A percentile compares a stretch with the other conserved stretches of the same genome.
Conservation (phyloP, 1,140 invertebrate genomes). For the Argopecten irradians region DNA sequence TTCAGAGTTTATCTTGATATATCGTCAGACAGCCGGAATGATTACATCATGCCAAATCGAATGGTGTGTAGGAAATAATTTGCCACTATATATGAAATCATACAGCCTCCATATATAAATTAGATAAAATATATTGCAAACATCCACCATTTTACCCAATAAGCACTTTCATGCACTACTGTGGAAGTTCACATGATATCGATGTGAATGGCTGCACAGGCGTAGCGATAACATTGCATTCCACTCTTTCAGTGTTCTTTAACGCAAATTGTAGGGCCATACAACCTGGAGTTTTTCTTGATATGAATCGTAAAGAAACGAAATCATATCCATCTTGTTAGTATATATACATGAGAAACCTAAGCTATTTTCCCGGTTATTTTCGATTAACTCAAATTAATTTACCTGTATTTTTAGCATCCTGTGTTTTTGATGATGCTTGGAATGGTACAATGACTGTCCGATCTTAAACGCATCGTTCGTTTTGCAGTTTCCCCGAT, state of each 20-base stretch:
- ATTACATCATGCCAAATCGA: background rate
- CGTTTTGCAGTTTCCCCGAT: no score
- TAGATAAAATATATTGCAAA: background rate
- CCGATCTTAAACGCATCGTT: no score
- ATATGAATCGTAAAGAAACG: background rate
- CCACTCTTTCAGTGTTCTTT: background rate
- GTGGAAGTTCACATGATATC: background rate
- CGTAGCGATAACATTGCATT: background rate
- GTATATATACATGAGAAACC: no score
- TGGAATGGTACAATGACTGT: no score
- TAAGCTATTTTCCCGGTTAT: no score
- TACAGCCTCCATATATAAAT: background rate
- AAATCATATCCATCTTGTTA: no score
- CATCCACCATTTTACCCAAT: conserved; percentile 1
- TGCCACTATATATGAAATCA: background rate
- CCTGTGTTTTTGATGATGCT: no score
- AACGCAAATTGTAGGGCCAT: background rate
- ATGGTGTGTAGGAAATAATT: background rate
- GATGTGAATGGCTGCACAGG: background rate
- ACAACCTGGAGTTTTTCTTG: background rate
- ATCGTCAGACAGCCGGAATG: background rate
- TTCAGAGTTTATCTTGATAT: background rate
- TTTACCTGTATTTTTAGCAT: no score
- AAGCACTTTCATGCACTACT: background rate
- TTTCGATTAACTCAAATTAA: no score